phyloP scores from a whole-genome alignment of 2,113 vertebrate species.

The Hippocampus guttulatus region DNA sequence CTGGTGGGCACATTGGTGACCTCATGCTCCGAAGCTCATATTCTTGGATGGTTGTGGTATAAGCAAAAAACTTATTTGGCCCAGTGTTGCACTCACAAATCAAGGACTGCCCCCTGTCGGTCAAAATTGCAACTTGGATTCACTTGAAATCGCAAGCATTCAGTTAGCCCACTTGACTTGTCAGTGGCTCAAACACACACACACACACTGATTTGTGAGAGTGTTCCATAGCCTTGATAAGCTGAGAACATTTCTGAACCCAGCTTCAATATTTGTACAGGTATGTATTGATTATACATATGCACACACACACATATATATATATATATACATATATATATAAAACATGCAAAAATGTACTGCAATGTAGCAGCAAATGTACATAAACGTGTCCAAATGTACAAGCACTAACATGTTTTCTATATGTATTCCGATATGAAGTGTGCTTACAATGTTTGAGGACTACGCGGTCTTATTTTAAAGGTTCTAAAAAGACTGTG shows the following conservation, averaged over 20 bases:
- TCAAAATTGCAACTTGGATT: neutral
- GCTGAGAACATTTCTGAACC: slow-evolving; percentile 59
- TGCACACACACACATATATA: too few relatives aligned
- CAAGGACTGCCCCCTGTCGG: neutral
- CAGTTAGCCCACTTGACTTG: neutral
- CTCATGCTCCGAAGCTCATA: too few relatives aligned
- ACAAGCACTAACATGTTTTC: slow-evolving; percentile 46
- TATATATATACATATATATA: slow-evolving; percentile 42
- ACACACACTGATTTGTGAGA: neutral
- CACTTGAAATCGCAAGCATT: neutral
- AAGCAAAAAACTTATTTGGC: too few relatives aligned
- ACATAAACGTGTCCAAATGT: neutral
- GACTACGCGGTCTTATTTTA: slow-evolving; percentile 32
- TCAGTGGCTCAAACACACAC: neutral
- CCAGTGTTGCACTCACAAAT: too few relatives aligned
- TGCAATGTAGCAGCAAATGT: neutral
- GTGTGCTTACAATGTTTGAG: slow-evolving; percentile 58
- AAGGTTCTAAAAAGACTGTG: slow-evolving; percentile 37
- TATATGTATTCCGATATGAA: slow-evolving; percentile 71
- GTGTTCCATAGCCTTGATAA: slow-evolving; percentile 59
- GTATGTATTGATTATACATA: slow-evolving; percentile 43
- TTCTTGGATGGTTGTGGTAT: too few relatives aligned
- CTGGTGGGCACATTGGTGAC: neutral
- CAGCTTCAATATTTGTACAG: slow-evolving; percentile 59
- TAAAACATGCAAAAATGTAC: slow-evolving; percentile 50